These are phyloP conservation scores for Hylaeus volcanicus DNA, from an alignment of 1,140 invertebrate genomes.

Conservation along the genomic window DNA sequence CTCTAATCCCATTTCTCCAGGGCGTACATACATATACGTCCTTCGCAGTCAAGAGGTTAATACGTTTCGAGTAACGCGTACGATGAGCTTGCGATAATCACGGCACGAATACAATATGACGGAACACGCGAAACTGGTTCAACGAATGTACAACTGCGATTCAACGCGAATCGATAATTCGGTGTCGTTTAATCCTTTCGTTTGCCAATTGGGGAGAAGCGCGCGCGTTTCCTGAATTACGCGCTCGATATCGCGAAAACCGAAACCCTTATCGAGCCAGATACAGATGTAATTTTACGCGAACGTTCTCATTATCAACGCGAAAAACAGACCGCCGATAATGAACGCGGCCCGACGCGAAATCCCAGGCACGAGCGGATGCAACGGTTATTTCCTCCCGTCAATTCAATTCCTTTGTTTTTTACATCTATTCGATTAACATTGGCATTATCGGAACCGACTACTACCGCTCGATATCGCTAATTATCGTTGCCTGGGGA, in stretches of 20 bases:
- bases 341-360: not conserved
- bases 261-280: not conserved
- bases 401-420: slow-evolving; percentile 5
- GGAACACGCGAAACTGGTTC: not conserved
- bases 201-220: not conserved
- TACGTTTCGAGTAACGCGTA: not conserved
- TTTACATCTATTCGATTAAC: not conserved
- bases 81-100: not conserved
- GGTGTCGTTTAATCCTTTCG: slow-evolving; percentile 26
- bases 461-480: not conserved
- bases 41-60: not conserved
- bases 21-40: too few relatives aligned
- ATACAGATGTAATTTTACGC: slow-evolving; percentile 9
- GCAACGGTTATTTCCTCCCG: slow-evolving; percentile 6
- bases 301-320: slow-evolving; percentile 13
- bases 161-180: slow-evolving; percentile 29
- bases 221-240: slow-evolving; percentile 8
- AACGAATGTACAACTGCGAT: not conserved
- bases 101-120: not conserved
- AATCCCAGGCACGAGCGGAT: not conserved
- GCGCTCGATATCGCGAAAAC: slow-evolving; percentile 10
- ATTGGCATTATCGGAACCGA: not conserved
- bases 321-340: slow-evolving; percentile 21
- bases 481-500: not conserved
- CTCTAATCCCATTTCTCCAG: too few relatives aligned